Percentiles rank a stretch among this genome's conserved stretches.
phyloP scores from a whole-genome alignment of 2,113 vertebrate genomes.

The Ctenomys sociabilis region DNA sequence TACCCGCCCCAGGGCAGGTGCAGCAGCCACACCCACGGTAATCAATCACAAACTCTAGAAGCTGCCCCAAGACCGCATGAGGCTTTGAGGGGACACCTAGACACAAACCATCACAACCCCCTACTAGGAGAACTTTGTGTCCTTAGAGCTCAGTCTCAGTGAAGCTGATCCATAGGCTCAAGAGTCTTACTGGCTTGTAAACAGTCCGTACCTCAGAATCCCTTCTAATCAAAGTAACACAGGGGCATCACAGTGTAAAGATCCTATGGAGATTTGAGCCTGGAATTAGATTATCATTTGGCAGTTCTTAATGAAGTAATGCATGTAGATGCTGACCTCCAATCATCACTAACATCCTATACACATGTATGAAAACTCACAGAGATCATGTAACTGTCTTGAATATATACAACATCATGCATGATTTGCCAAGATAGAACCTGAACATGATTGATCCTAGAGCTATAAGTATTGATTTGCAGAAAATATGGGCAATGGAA shows the following conservation, averaged over 20 bases:
- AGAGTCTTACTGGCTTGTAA: not conserved
- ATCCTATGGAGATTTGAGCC: not conserved
- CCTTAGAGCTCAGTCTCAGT: not conserved
- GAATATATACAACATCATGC: not conserved
- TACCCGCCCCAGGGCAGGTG: too few species aligned
- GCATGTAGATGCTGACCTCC: not conserved
- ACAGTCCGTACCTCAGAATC: not conserved
- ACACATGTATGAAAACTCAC: not conserved
- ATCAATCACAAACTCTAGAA: too few species aligned
- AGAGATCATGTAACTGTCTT: not conserved
- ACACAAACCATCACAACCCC: too few species aligned
- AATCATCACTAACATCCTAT: not conserved
- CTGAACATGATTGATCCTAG: not conserved
- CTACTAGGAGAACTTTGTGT: not conserved
- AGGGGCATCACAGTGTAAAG: not conserved
- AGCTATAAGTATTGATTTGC: not conserved
- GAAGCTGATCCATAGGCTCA: not conserved
- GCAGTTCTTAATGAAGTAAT: not conserved
- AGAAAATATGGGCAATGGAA: not conserved
- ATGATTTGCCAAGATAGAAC: not conserved
- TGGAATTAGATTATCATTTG: not conserved
- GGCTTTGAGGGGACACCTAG: too few species aligned
- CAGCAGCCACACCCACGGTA: too few species aligned
- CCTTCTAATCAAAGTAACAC: conserved; percentile 6
- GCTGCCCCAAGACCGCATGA: too few species aligned